Evolutionary conservation across 2,113 vertebrate species (phyloP).

Genomic region (Gavialis gangeticus): DNA sequence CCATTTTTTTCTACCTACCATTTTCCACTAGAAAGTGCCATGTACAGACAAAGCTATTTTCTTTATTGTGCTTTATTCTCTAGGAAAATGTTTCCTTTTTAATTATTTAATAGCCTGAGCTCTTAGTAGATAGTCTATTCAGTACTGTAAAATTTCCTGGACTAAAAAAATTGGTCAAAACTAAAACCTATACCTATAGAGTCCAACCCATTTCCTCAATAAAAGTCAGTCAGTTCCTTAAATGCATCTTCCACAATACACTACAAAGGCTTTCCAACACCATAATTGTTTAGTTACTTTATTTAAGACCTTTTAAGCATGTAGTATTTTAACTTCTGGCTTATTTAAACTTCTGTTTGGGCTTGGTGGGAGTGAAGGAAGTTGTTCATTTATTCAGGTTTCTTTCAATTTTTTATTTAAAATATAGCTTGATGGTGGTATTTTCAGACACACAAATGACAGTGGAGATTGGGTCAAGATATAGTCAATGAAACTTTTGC

Average conservation of each 20-base stretch:
- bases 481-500: background rate
- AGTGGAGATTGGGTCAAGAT: background rate
- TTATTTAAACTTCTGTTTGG: background rate
- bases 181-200: background rate
- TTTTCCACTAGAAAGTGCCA: background rate
- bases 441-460: background rate
- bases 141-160: background rate
- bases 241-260: background rate
- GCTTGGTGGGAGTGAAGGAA: background rate
- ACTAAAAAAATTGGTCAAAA: background rate
- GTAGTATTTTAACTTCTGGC: rapidly evolving
- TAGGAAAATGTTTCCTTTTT: background rate
- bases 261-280: background rate
- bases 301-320: background rate
- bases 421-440: background rate
- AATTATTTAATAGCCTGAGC: background rate
- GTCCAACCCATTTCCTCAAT: slow-evolving; percentile 6
- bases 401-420: background rate
- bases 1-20: background rate
- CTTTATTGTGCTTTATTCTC: background rate
- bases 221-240: background rate
- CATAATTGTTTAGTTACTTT: background rate
- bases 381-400: background rate
- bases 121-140: slow-evolving; percentile 24
- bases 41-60: background rate